These are phyloP conservation scores for Cnemophilus loriae DNA, from an alignment of 2,113 vertebrate genomes.

Conservation along the genomic window DNA sequence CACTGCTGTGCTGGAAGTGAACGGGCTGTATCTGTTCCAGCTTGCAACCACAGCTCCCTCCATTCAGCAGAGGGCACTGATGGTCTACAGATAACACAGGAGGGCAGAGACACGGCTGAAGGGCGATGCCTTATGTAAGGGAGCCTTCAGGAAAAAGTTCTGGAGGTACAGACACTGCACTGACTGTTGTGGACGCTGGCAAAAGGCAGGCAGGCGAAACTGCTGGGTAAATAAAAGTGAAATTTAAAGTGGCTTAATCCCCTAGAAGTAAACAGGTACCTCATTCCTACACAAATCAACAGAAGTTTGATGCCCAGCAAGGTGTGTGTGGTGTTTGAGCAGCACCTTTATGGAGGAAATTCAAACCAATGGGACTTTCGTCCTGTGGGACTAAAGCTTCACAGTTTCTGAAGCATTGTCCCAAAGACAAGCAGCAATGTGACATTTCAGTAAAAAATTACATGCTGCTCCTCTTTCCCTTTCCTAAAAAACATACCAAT, in stretches of 20 bases:
- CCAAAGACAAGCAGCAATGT: neutral
- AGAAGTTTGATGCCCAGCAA: neutral
- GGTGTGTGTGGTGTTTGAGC: neutral
- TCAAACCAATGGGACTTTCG: neutral
- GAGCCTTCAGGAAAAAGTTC: neutral
- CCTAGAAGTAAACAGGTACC: neutral
- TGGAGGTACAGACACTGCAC: neutral
- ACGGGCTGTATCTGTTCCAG: neutral
- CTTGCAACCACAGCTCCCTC: slow-evolving; percentile 26
- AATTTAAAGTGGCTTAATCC: neutral
- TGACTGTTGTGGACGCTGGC: neutral
- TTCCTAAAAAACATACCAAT: neutral
- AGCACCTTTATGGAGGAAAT: neutral
- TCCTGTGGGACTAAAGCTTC: neutral
- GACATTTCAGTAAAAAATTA: neutral
- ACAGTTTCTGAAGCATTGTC: neutral
- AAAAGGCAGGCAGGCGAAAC: neutral
- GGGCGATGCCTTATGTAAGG: neutral
- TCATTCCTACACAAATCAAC: neutral
- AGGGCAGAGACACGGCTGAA: slow-evolving; percentile 7
- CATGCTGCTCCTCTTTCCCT: neutral
- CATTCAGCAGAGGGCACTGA: slow-evolving; percentile 65
- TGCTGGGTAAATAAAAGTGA: neutral
- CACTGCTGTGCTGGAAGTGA: neutral
- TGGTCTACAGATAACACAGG: slow-evolving; percentile 15